Percentiles rank a stretch among this genome's conserved stretches.
These are phyloP conservation scores for Eublepharis macularius DNA, from an alignment of 2,113 vertebrate genomes.

Conservation along the genomic window DNA sequence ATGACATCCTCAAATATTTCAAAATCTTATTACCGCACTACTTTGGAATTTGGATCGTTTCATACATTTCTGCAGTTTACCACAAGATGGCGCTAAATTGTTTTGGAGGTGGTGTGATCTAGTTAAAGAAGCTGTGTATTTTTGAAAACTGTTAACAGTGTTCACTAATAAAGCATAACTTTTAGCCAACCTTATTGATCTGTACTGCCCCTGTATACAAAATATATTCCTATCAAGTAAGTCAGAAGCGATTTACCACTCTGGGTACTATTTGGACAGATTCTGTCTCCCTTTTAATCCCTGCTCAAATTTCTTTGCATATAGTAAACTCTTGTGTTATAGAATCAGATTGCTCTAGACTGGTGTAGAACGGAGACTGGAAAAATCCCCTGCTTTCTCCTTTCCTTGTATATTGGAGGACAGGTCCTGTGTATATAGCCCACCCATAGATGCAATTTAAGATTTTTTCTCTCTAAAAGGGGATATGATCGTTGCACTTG, in stretches of 20 bases:
- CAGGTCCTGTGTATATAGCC: neutral
- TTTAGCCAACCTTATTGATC: accelerated
- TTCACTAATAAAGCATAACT: no score
- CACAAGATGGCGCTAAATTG: conserved; percentile 63
- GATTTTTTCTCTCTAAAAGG: neutral
- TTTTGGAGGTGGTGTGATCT: conserved; percentile 24
- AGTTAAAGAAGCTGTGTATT: neutral
- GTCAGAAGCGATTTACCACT: neutral
- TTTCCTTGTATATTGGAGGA: neutral
- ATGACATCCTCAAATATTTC: neutral
- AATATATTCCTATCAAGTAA: neutral
- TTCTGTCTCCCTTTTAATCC: neutral
- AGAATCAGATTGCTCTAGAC: neutral
- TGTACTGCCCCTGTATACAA: neutral
- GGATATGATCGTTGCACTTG: neutral
- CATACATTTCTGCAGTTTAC: conserved; percentile 1
- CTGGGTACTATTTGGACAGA: neutral
- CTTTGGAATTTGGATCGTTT: neutral
- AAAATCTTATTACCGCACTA: neutral
- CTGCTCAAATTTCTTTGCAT: no score
- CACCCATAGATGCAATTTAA: neutral
- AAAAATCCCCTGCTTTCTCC: neutral
- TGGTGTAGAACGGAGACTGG: neutral
- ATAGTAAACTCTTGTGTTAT: neutral
- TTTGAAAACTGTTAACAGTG: neutral